Evolutionary conservation across 1,140 invertebrate genomes (phyloP).

Genomic region (Nymphalis io): DNA sequence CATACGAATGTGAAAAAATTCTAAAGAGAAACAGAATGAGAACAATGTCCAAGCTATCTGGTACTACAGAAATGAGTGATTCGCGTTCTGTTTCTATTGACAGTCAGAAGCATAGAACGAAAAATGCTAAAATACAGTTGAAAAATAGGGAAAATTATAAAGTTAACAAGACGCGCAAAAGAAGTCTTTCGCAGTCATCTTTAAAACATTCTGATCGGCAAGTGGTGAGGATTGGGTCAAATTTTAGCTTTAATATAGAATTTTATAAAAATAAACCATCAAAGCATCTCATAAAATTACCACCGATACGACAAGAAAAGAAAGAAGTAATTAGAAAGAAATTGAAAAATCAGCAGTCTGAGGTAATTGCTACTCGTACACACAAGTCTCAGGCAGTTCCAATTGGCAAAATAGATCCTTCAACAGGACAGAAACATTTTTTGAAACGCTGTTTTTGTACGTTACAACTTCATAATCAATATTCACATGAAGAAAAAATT

Average conservation of each 20-base stretch:
- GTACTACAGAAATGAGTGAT: not conserved
- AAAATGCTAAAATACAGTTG: not conserved
- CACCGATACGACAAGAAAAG: not conserved
- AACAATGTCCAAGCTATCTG: not conserved
- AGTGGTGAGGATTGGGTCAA: conserved; percentile 9
- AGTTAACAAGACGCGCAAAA: not conserved
- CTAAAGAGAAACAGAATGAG: conserved; percentile 30
- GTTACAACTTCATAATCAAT: not conserved
- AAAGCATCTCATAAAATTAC: not conserved
- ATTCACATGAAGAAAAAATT: not conserved
- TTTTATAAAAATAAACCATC: conserved; percentile 17
- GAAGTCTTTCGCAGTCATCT: not conserved
- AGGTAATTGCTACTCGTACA: not conserved
- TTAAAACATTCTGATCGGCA: not conserved
- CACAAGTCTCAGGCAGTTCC: not conserved
- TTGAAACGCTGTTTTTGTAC: conserved; percentile 18
- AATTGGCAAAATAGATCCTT: not conserved
- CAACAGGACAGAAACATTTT: not conserved
- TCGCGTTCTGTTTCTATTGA: not conserved
- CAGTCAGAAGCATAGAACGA: not conserved
- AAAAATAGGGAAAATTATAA: not conserved
- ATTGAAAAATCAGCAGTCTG: not conserved
- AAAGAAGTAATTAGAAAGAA: not conserved
- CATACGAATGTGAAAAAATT: conserved; percentile 43
- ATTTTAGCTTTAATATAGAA: conserved; percentile 27